A percentile compares a stretch with the other conserved stretches of the same genome.
phyloP scores from a whole-genome alignment of 1,140 invertebrate species.

The Ceratoteleas bidentatus region DNA sequence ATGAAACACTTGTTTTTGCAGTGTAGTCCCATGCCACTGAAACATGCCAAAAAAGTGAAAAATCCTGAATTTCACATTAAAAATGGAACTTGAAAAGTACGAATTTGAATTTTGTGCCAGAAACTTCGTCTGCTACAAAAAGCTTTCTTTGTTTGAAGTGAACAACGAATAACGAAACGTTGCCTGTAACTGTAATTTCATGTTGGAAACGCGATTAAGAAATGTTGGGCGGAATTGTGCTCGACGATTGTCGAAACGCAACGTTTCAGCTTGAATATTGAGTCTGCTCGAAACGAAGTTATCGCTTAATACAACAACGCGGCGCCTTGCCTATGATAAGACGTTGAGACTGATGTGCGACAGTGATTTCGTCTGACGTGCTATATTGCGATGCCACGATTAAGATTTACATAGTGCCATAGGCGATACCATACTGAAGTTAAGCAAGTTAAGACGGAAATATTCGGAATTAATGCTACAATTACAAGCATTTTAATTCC shows the following conservation, averaged over 20 bases:
- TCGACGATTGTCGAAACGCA: neutral
- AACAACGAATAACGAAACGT: too few relatives aligned
- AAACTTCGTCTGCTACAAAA: too few relatives aligned
- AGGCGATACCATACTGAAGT: constrained; percentile 11
- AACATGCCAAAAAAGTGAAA: too few relatives aligned
- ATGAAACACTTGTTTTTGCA: too few relatives aligned
- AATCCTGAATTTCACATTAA: too few relatives aligned
- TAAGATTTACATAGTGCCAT: constrained; percentile 35
- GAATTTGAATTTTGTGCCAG: too few relatives aligned
- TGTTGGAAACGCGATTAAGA: neutral
- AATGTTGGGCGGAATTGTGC: neutral
- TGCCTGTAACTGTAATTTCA: neutral
- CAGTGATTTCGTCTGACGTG: constrained; percentile 32
- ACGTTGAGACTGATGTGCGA: constrained; percentile 68
- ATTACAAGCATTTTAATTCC: constrained; percentile 1
- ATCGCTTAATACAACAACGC: constrained; percentile 50
- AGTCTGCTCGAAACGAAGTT: constrained; percentile 20
- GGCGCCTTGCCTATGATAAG: constrained; percentile 70
- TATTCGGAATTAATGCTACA: neutral
- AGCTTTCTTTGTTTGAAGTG: too few relatives aligned
- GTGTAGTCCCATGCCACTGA: too few relatives aligned
- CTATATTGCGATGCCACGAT: constrained; percentile 27
- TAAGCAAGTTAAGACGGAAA: constrained; percentile 7
- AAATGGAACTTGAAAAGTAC: too few relatives aligned
- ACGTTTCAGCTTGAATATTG: constrained; percentile 10